These are phyloP conservation scores for Parazoanthus swiftii DNA, from an alignment of 92 coral and sea anemone genomes.

Conservation along the genomic window DNA sequence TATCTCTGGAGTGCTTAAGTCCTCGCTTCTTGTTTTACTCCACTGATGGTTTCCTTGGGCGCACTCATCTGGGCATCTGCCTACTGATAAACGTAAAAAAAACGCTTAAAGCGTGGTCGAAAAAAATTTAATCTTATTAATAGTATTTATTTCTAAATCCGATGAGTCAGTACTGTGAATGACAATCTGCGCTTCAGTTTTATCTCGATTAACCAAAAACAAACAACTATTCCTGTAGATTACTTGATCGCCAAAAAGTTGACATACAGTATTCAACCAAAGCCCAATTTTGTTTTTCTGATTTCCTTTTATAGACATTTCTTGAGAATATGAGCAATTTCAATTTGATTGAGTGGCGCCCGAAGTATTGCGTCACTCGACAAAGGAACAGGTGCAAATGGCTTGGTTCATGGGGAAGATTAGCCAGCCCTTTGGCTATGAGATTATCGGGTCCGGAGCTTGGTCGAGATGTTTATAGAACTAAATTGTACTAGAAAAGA, in stretches of 20 bases:
- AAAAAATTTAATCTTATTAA: no score
- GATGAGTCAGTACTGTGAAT: background rate
- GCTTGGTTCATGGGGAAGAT: background rate
- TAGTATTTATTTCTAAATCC: no score
- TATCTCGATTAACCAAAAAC: conserved; percentile 34
- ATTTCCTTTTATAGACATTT: conserved; percentile 43
- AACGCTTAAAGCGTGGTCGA: no score
- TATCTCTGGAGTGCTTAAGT: background rate
- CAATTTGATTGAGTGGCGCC: conserved; percentile 18
- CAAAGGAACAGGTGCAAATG: conserved; percentile 34
- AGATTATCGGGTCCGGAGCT: background rate
- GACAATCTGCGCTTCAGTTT: background rate
- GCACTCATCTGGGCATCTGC: no score
- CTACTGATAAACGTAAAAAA: no score
- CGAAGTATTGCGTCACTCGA: background rate
- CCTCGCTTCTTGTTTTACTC: background rate
- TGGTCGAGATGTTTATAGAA: background rate
- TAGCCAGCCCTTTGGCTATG: no score
- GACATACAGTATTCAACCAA: background rate
- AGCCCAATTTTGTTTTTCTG: background rate
- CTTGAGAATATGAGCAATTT: background rate
- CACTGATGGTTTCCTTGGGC: no score
- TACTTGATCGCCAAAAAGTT: conserved; percentile 1
- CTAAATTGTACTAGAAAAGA: conserved; percentile 14
- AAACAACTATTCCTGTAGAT: conserved; percentile 14